Base-by-base conservation (phyloP, 2,797 vertebrate species). In the Oryzias dopingdopingensis region DNA sequence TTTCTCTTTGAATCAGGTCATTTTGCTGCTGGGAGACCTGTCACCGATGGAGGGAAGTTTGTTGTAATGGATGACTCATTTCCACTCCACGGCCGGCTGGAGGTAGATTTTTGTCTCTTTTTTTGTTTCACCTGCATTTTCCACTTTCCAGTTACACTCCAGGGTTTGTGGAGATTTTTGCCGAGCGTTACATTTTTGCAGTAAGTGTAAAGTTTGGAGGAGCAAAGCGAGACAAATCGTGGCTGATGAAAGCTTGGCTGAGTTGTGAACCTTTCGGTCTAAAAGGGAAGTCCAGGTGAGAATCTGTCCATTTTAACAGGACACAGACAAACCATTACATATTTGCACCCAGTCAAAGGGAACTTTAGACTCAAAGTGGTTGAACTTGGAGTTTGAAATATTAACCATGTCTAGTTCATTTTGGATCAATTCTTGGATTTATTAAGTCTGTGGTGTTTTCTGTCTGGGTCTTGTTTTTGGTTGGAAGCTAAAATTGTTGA, bases 201-300 rank as follows among this genome's bases (percentile, higher is more conserved):
- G 65, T 16, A 65, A 65, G 67, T 79, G 80, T 4, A 59, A 81
- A 81, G 76, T 84, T 86, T 77, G 50, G 65, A 66, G 51, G 58
- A 64, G 55, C 18, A 55, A 62, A 78, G 63, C 80, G 77, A 84
- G 66, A 59, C 45, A 65, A 73, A 65, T 67, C 59, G 77, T 83
- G 72, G 75, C 67, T 50, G 49, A 73, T 72, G 77, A 71, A 80
- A 76, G 62, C 54, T 42, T 52, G 70, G 68, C 76, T 72, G 73
- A 77, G 78, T 73, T 59, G 45, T 83, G 56, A 84, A 71, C 37
- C 18, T 20, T 49, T 75, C 61, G 47, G 50, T 72, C 49, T 59
- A 52, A 68, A 50, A 68, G 82, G 56, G 52, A 52, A 57, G 60
- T 49, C 26, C 82, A 92, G 89, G 90, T 92, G 90, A 87, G 86